Evolutionary conservation across 2,888 invertebrate genomes (phyloP).

Genomic region (Anodontia alba): DNA sequence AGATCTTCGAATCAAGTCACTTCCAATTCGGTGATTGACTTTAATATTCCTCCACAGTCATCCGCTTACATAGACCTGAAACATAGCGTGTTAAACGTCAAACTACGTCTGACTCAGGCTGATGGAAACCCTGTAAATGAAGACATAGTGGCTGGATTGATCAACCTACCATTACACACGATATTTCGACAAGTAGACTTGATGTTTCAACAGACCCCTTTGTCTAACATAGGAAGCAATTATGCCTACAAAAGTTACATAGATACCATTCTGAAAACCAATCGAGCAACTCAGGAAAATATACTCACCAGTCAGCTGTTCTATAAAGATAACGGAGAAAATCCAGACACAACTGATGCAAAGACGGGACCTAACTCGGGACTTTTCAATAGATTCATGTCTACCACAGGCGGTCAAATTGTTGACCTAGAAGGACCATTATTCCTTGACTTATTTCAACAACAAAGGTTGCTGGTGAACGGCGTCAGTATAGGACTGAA

Average conservation of each 20-base stretch:
- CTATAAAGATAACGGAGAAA: constrained; percentile 38
- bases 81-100: constrained; percentile 26
- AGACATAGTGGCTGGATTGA: background rate
- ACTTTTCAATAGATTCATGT: constrained; percentile 10
- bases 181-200: constrained; percentile 47
- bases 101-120: constrained; percentile 25
- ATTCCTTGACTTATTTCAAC: constrained; percentile 43
- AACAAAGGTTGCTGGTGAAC: constrained; percentile 36
- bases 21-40: constrained; percentile 22
- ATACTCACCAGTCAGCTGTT: constrained; percentile 32
- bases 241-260: constrained; percentile 58
- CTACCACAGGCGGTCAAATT: constrained; percentile 32
- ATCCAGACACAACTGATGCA: constrained; percentile 23
- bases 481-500: constrained; percentile 24
- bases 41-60: constrained; percentile 36
- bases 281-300: background rate
- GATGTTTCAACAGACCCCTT: constrained; percentile 38
- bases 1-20: too few relatives aligned
- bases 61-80: constrained; percentile 37
- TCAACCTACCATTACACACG: constrained; percentile 39
- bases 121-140: constrained; percentile 1
- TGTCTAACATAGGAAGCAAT: constrained; percentile 39
- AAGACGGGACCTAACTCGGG: constrained; percentile 38
- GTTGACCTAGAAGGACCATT: constrained; percentile 52
- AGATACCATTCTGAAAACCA: constrained; percentile 44